Evolutionary conservation across 1,140 invertebrate genomes (phyloP), one percentile per base, ranked within the genome.

Genomic region (Heliconius nattereri): DNA sequence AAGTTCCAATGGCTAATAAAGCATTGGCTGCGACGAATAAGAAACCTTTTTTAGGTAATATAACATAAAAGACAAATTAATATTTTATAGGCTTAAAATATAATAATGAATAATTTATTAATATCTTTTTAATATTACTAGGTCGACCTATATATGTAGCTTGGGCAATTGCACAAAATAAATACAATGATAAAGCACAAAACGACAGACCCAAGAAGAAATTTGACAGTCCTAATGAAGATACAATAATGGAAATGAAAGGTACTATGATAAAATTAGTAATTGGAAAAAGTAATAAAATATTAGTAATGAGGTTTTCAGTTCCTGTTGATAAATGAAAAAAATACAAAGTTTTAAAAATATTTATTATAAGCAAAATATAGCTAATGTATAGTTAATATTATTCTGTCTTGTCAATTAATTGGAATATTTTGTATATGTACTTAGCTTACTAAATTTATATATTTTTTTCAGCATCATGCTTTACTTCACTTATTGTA

Each of bases 1-100:
- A 95, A 66, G 95, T 96, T 7, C 92, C 95, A 37, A 94, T 93
- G 90, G 96, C 96, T 23, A 95, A 95, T 60, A 96, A 96, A 88
- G 97, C 96, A 13, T 90, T 97, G 40, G 79, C 85, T 23, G 89
- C 94, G n/a, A 93, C 94, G 52, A 95, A 95, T 78, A 88, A 87
- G 66, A 92, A 91, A 75, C 86, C 86, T 70, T 92, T 91, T 80
- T 75, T 92, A 77, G 90, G 90, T 89, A 88, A 79, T 66, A 37
- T 37, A 72, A 40, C 20, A 72, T 37, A 13, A 29, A 66, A 66
- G 2, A 66, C 11, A 11, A 45, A 16, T 66, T 13, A 13, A 66
- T 26, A 23, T 29, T 66, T 19, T 52, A 52, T 7, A 7, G 7
- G 6, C 49, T 20, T 45, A 11, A 13, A 45, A 45, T 11, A 52